Base-by-base conservation (phyloP, 2,888 invertebrate genomes). In the Phania funesta region DNA sequence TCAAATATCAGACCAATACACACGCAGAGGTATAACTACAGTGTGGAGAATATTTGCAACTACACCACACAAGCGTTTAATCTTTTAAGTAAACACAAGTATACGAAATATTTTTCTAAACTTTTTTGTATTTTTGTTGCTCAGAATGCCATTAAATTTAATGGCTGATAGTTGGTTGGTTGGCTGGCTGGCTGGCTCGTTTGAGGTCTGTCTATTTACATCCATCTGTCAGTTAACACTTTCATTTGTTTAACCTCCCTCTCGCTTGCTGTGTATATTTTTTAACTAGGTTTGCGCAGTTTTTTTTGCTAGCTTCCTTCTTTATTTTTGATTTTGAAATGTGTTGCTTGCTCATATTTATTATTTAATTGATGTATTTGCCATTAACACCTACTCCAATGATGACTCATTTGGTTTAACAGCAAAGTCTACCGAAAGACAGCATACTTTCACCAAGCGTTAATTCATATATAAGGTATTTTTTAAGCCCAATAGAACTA, bases 181-280 rank as follows among this genome's bases (percentile, higher is more conserved):
- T 44, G 7, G 16, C 41, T 44, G 18, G 11, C 7, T 35, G 9
- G 18, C 16, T 18, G 16, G 35, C 62, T 68, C 44, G 38, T 60
- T 54, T 44, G 54, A 64, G 56, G 56, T 50, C 70, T 65, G 62
- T 52, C 75, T 71, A 65, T 76, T 80, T 80, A 71, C 76, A 76
- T 64, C 32, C 29, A 64, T 71, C 76, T 80, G 76, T 76, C 76
- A 76, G 65, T 80, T 80, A 76, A 71, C 80, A 80, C 80, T 76
- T 80, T 26, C 80, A 80, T 81, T 81, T 81, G 77, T 73, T 81
- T 77, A 81, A 77, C 73, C 77, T 77, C 77, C 73, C 73, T 77
- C 65, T 62, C 62, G 32, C 50, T 74, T 18, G 22, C 16, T 26
- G n/a, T 62, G 32, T 50, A n/a, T 54, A 20, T 64, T 29, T 29